Evolutionary conservation across 2,888 invertebrate genomes (phyloP).

Genomic region (Leistus spinibarbis): DNA sequence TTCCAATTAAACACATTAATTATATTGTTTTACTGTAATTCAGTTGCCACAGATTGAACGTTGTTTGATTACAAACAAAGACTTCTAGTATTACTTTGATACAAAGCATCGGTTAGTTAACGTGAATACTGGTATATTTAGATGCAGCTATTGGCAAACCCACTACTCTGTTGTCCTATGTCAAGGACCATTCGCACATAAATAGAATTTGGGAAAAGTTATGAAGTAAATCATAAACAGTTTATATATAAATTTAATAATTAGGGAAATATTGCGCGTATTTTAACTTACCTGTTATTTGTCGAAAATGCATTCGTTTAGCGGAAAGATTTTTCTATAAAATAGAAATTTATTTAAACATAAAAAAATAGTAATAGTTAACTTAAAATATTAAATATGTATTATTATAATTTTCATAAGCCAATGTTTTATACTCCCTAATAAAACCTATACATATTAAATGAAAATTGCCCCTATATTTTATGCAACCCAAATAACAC

Average conservation of each 20-base stretch:
- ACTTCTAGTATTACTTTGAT: background rate
- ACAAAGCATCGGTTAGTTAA: constrained; percentile 2
- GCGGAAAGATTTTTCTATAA: too few species aligned
- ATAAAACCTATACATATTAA: background rate
- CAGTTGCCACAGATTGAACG: background rate
- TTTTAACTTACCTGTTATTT: too few species aligned
- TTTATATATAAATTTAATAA: background rate
- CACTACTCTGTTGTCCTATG: constrained; percentile 13
- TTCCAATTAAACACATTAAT: background rate
- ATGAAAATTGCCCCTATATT: background rate
- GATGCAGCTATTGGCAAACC: constrained; percentile 19
- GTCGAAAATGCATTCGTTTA: too few species aligned
- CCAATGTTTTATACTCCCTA: background rate
- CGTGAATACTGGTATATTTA: constrained; percentile 35
- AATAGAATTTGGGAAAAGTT: background rate
- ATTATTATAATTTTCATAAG: background rate
- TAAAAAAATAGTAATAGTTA: too few species aligned
- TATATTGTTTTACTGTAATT: background rate
- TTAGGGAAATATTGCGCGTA: too few species aligned
- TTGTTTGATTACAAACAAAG: constrained; percentile 2
- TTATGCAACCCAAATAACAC: background rate
- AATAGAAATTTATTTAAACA: too few species aligned
- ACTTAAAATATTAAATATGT: too few species aligned
- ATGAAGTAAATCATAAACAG: background rate
- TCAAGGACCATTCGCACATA: constrained; percentile 3